Percentiles rank a stretch among this genome's conserved stretches.
phyloP scores from a whole-genome alignment of 64 coral and sea anemone genomes.

The Hydrozoanthus tunicans region DNA sequence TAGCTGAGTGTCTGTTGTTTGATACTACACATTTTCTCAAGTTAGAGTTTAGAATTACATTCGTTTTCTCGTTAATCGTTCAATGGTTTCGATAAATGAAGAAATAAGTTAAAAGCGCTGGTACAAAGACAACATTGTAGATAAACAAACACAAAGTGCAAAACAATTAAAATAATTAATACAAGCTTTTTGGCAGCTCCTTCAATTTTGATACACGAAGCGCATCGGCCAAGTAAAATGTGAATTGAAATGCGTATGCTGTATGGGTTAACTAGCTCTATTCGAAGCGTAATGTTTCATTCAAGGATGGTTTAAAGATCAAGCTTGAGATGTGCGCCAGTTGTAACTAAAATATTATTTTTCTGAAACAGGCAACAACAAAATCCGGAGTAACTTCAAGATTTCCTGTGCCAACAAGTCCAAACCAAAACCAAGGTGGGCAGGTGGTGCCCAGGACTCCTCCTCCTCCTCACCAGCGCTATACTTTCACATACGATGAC shows the following conservation, averaged over 20 bases:
- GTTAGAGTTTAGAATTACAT: background rate
- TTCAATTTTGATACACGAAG: slow-evolving; percentile 24
- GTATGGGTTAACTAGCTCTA: too few species aligned
- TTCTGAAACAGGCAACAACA: slow-evolving; percentile 27
- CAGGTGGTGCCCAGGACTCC: slow-evolving; percentile 48
- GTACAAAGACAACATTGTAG: slow-evolving; percentile 15
- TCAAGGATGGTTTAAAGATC: background rate
- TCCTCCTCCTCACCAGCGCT: slow-evolving; percentile 1
- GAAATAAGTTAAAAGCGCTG: background rate
- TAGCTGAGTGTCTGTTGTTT: background rate
- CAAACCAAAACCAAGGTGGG: slow-evolving; percentile 9
- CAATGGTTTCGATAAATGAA: background rate
- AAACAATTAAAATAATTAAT: slow-evolving; percentile 58
- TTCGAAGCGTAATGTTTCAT: too few species aligned
- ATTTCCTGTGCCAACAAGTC: slow-evolving; percentile 32
- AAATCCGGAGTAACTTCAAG: slow-evolving; percentile 32
- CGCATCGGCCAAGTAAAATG: too few species aligned
- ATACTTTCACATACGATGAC: slow-evolving; percentile 38
- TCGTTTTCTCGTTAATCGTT: background rate
- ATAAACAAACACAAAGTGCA: slow-evolving; percentile 18
- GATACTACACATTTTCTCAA: background rate
- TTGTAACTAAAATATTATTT: slow-evolving; percentile 59
- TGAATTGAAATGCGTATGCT: too few species aligned
- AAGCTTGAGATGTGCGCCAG: background rate
- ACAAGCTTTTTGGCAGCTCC: background rate